Evolutionary conservation across 2,888 invertebrate species (phyloP).

Genomic region (Hybos culiciformis): DNA sequence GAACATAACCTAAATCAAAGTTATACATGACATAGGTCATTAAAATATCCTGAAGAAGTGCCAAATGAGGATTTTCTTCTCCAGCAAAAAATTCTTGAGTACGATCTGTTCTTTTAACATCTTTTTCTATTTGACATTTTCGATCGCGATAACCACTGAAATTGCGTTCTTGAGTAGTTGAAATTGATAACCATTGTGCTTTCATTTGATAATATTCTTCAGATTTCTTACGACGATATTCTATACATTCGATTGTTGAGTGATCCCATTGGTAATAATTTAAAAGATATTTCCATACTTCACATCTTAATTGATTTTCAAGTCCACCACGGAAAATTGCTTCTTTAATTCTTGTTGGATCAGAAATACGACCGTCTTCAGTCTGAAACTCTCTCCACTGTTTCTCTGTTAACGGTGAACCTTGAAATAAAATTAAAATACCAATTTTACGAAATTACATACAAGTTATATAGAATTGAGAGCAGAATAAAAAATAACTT

Average conservation of each 20-base stretch:
- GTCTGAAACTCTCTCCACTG: conserved; percentile 76
- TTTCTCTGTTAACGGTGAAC: conserved; percentile 54
- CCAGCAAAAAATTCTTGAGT: conserved; percentile 85
- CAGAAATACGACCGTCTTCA: conserved; percentile 63
- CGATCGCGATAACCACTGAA: conserved; percentile 81
- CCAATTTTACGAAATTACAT: too few relatives aligned
- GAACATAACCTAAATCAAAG: conserved; percentile 91
- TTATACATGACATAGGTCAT: conserved; percentile 99
- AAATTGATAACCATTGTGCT: conserved; percentile 88
- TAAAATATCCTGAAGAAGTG: conserved; percentile 74
- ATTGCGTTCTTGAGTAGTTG: conserved; percentile 69
- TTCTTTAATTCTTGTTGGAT: conserved; percentile 64
- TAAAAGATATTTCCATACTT: conserved; percentile 91
- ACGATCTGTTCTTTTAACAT: conserved; percentile 91
- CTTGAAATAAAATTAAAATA: conserved; percentile 23
- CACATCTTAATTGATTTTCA: conserved; percentile 55
- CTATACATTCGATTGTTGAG: conserved; percentile 54
- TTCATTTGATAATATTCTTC: conserved; percentile 93
- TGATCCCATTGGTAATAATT: conserved; percentile 79
- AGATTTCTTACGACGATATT: conserved; percentile 54
- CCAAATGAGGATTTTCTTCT: conserved; percentile 79
- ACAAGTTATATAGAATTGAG: too few relatives aligned
- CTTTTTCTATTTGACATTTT: conserved; percentile 92
- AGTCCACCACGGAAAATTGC: conserved; percentile 88
- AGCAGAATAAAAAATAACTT: too few relatives aligned